Conservation (phyloP, 2,888 invertebrate species). For the Ectemnius continuus region DNA sequence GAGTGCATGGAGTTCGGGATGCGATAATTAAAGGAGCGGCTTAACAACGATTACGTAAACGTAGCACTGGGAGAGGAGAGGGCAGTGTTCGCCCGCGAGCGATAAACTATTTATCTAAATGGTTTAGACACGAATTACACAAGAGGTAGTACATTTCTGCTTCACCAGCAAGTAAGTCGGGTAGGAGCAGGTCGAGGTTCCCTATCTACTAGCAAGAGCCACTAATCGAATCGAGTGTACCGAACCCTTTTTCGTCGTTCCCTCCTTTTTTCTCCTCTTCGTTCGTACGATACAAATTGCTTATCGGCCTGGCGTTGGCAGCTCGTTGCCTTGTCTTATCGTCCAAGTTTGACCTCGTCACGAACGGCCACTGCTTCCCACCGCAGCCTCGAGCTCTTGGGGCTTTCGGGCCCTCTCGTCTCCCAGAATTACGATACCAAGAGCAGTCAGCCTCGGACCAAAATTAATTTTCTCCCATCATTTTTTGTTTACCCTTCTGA, state of each 20-base stretch:
- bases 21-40: too few relatives aligned
- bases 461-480: neutral
- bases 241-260: neutral
- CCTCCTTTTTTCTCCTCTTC: conserved; percentile 44
- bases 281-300: conserved; percentile 74
- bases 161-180: conserved; percentile 53
- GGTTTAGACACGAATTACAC: conserved; percentile 69
- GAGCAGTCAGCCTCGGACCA: neutral
- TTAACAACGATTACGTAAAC: too few relatives aligned
- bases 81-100: conserved; percentile 20
- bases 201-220: conserved; percentile 37
- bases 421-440: neutral
- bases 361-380: neutral
- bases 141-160: conserved; percentile 63
- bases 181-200: conserved; percentile 41
- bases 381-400: neutral
- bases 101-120: conserved; percentile 70
- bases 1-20: too few relatives aligned
- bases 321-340: conserved; percentile 69
- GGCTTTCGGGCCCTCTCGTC: neutral
- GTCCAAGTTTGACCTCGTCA: conserved; percentile 61
- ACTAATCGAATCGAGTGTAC: conserved; percentile 35
- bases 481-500: neutral
- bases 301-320: conserved; percentile 71
- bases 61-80: too few relatives aligned